Conservation (phyloP, 92 coral and sea anemone species). For the Paragorgia papillata region DNA sequence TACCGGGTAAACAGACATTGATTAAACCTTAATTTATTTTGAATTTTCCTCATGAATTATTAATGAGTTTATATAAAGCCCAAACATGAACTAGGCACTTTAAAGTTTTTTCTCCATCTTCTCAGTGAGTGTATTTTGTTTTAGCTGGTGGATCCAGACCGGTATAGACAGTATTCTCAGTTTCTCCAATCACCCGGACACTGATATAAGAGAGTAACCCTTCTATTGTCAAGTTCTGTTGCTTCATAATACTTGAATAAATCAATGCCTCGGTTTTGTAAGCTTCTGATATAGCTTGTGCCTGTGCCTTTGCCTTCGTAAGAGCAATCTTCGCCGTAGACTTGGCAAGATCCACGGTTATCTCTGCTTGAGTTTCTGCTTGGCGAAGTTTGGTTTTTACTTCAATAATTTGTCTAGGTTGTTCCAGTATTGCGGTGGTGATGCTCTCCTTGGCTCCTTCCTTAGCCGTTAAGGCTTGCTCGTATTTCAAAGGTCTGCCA, state of each 20-base stretch:
- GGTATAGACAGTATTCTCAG: constrained; percentile 63
- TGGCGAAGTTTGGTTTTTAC: constrained; percentile 63
- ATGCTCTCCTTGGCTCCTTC: constrained; percentile 89
- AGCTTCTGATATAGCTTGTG: constrained; percentile 58
- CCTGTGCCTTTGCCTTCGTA: constrained; percentile 71
- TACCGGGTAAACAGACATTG: too few species aligned
- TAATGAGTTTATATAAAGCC: too few species aligned
- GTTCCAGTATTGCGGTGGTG: constrained; percentile 70
- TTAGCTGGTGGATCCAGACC: constrained; percentile 84
- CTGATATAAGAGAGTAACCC: constrained; percentile 81
- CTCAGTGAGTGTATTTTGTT: constrained; percentile 71
- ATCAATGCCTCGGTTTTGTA: constrained; percentile 71
- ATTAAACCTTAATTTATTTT: too few species aligned
- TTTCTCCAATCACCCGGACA: constrained; percentile 72
- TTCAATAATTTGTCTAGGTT: constrained; percentile 74
- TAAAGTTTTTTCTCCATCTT: too few species aligned
- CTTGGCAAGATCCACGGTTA: constrained; percentile 61
- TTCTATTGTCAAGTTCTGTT: constrained; percentile 60
- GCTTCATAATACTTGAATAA: constrained; percentile 53
- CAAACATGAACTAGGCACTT: too few species aligned
- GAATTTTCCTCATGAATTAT: too few species aligned
- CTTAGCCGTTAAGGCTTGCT: constrained; percentile 69
- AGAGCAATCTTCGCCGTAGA: constrained; percentile 67
- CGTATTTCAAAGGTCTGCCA: constrained; percentile 66
- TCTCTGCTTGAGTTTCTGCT: constrained; percentile 73